Base-by-base conservation (phyloP, 2,797 vertebrate species). In the Hippopotamyrus pictus region DNA sequence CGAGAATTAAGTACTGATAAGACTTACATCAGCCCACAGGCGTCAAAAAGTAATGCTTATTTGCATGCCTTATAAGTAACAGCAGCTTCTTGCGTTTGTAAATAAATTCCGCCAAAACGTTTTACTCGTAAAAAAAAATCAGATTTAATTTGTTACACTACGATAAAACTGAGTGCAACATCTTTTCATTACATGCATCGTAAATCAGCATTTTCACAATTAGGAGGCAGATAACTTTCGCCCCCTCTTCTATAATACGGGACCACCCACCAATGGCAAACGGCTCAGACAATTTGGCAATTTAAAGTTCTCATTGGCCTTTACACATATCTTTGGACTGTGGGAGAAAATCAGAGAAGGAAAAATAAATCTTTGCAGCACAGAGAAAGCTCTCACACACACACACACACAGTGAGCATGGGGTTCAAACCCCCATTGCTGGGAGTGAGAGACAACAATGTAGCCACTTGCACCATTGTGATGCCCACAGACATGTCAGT, bases 1-100 rank as follows among this genome's bases (percentile, higher is more conserved):
- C 41, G 41, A 44, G 76, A 82, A 46, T 82, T n/a, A 82, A 82
- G 29, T 82, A 82, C 76, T 82, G 76, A 82, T 82, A 82, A 82
- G 76, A 82, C 19, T n/a, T 41, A 46, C 17, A 44, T 82, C 41
- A 82, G 19, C 41, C 76, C 76, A 82, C 19, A 46, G 76, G 76
- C 76, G 41, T 82, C 76, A 82, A 46, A 44, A 82, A 82, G 76
- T n/a, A 82, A 41, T 46, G 76, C 76, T 82, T 41, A 44, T 82
- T 82, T 82, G 7, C 76, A 82, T 46, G 17, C 19, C 76, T 46
- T 82, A 4, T 82, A 82, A 82, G 19, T 44, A n/a, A 14, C 41
- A 82, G 41, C 76, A 82, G 37, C 19, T 46, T 82, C 19, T 41
- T 82, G 73, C 14, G 19, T 46, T 44, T 19, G 37, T 46, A 82